A percentile compares a stretch with the other conserved stretches of the same genome.
Conservation (phyloP, 1,140 invertebrate genomes). For the Laupala kohalensis region DNA sequence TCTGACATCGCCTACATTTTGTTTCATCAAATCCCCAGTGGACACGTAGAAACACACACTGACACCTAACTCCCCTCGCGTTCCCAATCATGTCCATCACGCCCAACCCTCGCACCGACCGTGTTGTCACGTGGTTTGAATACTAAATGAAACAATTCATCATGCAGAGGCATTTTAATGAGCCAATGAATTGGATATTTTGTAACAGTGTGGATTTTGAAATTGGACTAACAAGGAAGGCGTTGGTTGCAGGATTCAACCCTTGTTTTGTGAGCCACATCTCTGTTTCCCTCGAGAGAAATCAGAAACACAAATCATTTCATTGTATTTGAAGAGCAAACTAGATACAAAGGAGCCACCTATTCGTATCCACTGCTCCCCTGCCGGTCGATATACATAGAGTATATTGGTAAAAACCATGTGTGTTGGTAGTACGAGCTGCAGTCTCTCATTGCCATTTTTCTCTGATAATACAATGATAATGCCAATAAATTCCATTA, state of each 20-base stretch:
- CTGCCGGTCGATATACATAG: too few relatives aligned
- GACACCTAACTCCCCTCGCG: not conserved
- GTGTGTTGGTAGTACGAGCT: too few relatives aligned
- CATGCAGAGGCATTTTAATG: not conserved
- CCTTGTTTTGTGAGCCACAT: too few relatives aligned
- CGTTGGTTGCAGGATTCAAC: too few relatives aligned
- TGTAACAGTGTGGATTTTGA: too few relatives aligned
- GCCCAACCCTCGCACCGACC: not conserved
- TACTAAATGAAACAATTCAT: not conserved
- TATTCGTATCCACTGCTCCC: not conserved
- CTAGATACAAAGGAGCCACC: not conserved
- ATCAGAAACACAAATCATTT: not conserved
- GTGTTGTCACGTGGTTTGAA: not conserved
- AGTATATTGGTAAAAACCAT: too few relatives aligned
- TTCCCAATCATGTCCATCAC: too few relatives aligned
- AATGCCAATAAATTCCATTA: too few relatives aligned
- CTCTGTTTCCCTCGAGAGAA: not conserved
- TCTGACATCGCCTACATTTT: not conserved
- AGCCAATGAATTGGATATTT: not conserved
- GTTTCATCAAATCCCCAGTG: not conserved
- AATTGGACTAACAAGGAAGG: too few relatives aligned
- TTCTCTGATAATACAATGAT: too few relatives aligned
- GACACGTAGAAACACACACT: not conserved
- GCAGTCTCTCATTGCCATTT: too few relatives aligned
- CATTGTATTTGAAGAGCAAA: not conserved